A percentile compares a stretch with the other conserved stretches of the same genome.
phyloP scores from a whole-genome alignment of 1,140 invertebrate species.

The Sminthurides bifidus region DNA sequence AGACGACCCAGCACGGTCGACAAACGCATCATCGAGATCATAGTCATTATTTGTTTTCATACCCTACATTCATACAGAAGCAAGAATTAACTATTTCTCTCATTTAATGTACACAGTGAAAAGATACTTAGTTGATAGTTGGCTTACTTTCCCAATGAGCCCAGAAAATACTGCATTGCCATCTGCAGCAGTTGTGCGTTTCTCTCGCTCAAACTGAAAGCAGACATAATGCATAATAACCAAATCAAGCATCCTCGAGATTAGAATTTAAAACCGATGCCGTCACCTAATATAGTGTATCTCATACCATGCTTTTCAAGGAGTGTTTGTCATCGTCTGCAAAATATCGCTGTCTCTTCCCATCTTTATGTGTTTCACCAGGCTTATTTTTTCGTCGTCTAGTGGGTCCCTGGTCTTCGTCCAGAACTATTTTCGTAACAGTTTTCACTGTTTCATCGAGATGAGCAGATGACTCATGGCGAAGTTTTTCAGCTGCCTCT shows the following conservation, averaged over 20 bases:
- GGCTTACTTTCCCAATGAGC: conserved; percentile 51
- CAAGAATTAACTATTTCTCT: conserved; percentile 10
- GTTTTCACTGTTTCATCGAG: conserved; percentile 38
- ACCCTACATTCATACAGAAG: conserved; percentile 36
- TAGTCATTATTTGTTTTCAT: conserved; percentile 51
- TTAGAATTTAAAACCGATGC: too few relatives aligned
- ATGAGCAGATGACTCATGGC: conserved; percentile 37
- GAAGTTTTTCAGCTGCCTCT: conserved; percentile 50
- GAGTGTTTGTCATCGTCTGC: conserved; percentile 81
- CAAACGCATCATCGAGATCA: conserved; percentile 79
- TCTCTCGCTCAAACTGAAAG: conserved; percentile 76
- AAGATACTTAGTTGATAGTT: conserved; percentile 6
- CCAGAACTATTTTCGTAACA: conserved; percentile 38
- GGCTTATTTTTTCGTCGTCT: conserved; percentile 41
- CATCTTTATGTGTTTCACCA: conserved; percentile 58
- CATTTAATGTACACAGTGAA: conserved; percentile 13
- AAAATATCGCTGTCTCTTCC: conserved; percentile 69
- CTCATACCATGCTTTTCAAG: conserved; percentile 64
- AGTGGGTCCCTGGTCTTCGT: background rate
- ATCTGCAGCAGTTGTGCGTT: conserved; percentile 64
- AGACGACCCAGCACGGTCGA: conserved; percentile 54
- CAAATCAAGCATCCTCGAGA: background rate
- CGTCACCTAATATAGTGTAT: background rate
- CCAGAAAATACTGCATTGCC: conserved; percentile 67
- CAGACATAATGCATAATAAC: conserved; percentile 25